Conservation (phyloP, 1,140 invertebrate species). For the Drosophila miranda region DNA sequence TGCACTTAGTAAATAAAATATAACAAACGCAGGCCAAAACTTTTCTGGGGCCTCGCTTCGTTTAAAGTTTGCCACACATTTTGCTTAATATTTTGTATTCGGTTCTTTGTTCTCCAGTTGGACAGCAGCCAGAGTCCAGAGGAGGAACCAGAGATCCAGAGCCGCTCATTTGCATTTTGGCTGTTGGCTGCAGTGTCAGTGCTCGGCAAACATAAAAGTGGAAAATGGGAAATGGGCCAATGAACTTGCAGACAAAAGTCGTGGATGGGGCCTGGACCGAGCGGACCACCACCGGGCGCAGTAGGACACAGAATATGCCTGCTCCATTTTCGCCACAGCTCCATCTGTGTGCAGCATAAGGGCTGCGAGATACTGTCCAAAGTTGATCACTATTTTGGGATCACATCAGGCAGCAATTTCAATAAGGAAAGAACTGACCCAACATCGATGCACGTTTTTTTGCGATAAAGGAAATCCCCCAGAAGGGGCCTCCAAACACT, state of each 20-base stretch:
- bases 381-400: conserved; percentile 14
- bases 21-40: conserved; percentile 68
- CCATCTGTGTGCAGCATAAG: neutral
- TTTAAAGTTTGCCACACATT: conserved; percentile 49
- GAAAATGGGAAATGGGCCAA: conserved; percentile 35
- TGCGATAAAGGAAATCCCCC: neutral
- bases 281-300: neutral
- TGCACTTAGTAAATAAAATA: conserved; percentile 81
- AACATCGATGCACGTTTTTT: neutral
- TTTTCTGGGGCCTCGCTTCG: conserved; percentile 23
- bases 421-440: neutral
- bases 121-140: conserved; percentile 27
- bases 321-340: conserved; percentile 19
- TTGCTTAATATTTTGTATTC: conserved; percentile 16
- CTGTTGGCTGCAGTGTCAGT: conserved; percentile 24
- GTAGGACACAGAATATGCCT: conserved; percentile 17
- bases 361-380: neutral
- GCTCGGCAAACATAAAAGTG: conserved; percentile 26
- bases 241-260: conserved; percentile 40
- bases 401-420: neutral
- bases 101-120: conserved; percentile 20
- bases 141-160: conserved; percentile 28
- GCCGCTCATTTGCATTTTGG: conserved; percentile 58
- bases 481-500: too few species aligned
- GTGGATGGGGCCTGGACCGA: too few species aligned